phyloP scores from a whole-genome alignment of 2,797 vertebrate genomes.

The Parauchenoglanis punctatus region DNA sequence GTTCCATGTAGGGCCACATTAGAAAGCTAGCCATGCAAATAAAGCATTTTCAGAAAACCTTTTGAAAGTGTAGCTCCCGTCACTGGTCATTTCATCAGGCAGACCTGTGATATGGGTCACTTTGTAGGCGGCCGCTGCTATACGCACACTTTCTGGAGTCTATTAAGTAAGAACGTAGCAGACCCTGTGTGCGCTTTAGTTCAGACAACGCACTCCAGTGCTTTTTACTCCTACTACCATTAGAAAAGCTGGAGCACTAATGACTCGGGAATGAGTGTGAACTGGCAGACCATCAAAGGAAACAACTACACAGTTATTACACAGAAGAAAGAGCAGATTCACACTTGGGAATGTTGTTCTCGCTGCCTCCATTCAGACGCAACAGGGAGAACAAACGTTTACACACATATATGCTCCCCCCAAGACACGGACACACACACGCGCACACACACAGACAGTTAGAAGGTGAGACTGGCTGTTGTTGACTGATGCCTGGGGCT shows the following conservation, averaged over 20 bases:
- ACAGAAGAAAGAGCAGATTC: not conserved
- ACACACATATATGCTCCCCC: constrained; percentile 9
- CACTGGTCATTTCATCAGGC: not conserved
- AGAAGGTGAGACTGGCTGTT: constrained; percentile 61
- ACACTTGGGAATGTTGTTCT: constrained; percentile 3
- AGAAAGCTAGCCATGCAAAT: not conserved
- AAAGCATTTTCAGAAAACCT: not conserved
- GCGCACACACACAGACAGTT: not conserved
- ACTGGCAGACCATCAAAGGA: constrained; percentile 7
- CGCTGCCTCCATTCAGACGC: not conserved
- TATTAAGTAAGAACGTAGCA: not conserved
- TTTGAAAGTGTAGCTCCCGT: not conserved
- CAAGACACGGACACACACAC: constrained; percentile 3
- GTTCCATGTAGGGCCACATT: not conserved
- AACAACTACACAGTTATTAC: constrained; percentile 16
- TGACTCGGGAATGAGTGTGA: constrained; percentile 10
- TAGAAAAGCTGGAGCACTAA: not conserved
- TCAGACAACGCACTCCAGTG: not conserved
- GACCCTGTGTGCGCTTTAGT: not conserved
- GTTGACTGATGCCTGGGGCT: constrained; percentile 60
- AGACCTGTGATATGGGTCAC: not conserved
- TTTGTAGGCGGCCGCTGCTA: not conserved
- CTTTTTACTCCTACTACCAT: not conserved
- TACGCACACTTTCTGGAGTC: not conserved
- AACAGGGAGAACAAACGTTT: constrained; percentile 9